Evolutionary conservation across 2,888 invertebrate genomes (phyloP).

Genomic region (Volucella inanis): DNA sequence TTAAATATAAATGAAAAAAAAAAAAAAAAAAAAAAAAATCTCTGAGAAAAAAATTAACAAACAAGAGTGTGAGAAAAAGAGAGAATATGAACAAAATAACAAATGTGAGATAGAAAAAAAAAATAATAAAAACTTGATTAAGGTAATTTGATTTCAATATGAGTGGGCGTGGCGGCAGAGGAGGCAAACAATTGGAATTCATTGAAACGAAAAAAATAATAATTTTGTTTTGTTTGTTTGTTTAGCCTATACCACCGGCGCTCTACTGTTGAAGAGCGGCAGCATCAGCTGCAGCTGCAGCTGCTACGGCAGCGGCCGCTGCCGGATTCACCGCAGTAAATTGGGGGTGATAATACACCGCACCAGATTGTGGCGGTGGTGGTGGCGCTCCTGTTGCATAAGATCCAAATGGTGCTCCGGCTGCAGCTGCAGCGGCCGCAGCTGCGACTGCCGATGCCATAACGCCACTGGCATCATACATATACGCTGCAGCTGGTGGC

Average conservation of each 20-base stretch:
- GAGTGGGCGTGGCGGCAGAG: conserved; percentile 57
- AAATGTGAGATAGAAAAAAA: conserved; percentile 51
- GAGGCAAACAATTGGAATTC: conserved; percentile 73
- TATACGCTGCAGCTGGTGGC: conserved; percentile 81
- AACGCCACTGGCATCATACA: conserved; percentile 82
- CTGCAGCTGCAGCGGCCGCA: conserved; percentile 82
- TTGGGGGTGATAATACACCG: conserved; percentile 69
- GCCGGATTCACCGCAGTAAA: conserved; percentile 67
- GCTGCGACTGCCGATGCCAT: conserved; percentile 80
- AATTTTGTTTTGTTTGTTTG: conserved; percentile 54
- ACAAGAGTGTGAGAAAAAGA: conserved; percentile 70
- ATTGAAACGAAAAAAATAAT: conserved; percentile 60
- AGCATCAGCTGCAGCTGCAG: conserved; percentile 75
- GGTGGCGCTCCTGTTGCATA: conserved; percentile 79
- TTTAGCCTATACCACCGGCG: conserved; percentile 75
- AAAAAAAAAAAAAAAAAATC: conserved; percentile 70
- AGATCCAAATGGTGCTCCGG: conserved; percentile 76
- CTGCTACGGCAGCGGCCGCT: conserved; percentile 76
- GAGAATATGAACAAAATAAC: conserved; percentile 72
- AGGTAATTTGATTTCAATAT: conserved; percentile 68
- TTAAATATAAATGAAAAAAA: conserved; percentile 73
- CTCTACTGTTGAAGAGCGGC: conserved; percentile 79
- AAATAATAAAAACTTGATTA: conserved; percentile 52
- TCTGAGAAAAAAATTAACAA: conserved; percentile 73
- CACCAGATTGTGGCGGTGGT: conserved; percentile 77